Conservation (phyloP, 2,113 vertebrate species). For the Neogale vison region DNA sequence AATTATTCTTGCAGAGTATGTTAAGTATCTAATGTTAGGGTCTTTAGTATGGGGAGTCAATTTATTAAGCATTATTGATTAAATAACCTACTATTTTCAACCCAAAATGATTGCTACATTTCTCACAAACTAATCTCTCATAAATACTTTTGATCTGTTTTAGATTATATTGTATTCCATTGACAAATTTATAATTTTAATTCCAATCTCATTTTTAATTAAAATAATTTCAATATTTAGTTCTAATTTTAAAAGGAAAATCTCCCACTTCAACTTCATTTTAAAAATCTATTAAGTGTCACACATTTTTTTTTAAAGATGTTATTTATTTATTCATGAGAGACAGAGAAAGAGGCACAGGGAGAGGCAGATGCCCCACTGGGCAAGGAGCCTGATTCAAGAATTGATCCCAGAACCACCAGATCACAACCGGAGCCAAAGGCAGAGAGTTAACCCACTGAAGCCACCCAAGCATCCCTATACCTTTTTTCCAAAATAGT, state of each 20-base stretch:
- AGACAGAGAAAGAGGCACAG: no score
- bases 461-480: no score
- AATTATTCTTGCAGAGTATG: neutral
- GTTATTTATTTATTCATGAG: no score
- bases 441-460: no score
- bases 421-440: no score
- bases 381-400: no score
- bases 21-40: neutral
- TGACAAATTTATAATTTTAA: neutral
- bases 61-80: constrained; percentile 1
- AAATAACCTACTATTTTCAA: neutral
- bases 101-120: neutral
- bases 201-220: neutral
- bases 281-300: neutral
- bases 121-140: neutral
- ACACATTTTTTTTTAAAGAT: neutral
- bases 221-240: neutral
- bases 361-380: no score
- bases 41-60: neutral
- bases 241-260: neutral
- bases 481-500: neutral
- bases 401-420: no score
- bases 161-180: neutral
- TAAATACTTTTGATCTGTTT: neutral
- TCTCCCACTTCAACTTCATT: neutral